Conservation (phyloP, 2,113 vertebrate species). For the Otolemur garnettii region DNA sequence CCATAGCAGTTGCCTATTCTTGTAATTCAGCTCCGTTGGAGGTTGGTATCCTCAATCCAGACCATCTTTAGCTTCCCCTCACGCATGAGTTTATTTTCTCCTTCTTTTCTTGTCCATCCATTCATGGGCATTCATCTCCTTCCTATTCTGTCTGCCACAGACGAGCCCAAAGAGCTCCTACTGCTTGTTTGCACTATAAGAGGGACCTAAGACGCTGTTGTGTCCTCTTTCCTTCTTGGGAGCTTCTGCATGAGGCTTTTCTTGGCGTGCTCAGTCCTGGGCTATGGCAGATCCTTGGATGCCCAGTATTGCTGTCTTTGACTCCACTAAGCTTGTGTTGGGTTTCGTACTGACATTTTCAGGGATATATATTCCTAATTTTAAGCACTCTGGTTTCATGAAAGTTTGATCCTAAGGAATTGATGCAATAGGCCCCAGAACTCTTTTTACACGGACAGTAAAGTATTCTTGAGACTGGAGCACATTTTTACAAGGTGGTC, state of each 20-base stretch:
- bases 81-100: background rate
- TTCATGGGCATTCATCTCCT: background rate
- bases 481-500: background rate
- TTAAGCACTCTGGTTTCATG: background rate
- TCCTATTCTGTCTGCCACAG: background rate
- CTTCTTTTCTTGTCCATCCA: background rate
- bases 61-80: background rate
- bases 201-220: background rate
- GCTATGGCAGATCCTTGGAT: too few species aligned
- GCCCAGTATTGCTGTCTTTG: background rate
- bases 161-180: background rate
- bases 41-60: background rate
- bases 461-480: background rate
- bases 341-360: slow-evolving; percentile 29
- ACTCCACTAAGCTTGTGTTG: background rate
- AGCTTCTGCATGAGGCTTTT: background rate
- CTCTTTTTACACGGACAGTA: background rate
- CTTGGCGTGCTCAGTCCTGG: background rate
- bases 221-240: background rate
- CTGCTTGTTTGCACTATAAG: background rate
- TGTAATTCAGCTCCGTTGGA: background rate
- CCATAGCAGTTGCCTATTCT: background rate
- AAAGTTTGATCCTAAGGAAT: background rate
- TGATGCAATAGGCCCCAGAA: background rate
- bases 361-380: background rate